Evolutionary conservation across 2,888 invertebrate genomes (phyloP), one percentile per base, ranked within the genome.

Genomic region (Tubulanus polymorphus): DNA sequence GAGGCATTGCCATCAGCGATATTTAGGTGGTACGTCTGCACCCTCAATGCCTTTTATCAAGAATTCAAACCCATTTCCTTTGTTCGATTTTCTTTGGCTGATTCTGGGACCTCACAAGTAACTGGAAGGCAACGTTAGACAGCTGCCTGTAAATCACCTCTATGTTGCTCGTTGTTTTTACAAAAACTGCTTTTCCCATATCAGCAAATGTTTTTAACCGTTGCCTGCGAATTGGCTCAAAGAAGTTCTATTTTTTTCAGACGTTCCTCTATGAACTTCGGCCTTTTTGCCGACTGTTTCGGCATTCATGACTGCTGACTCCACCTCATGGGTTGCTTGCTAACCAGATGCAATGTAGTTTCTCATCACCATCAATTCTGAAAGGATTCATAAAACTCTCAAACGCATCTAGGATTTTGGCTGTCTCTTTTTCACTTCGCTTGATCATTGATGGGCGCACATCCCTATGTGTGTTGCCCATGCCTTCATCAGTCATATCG

Each of bases 371-470:
- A 20, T 49, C 50, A 15, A 41, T 15, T 2, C 20, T 27, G 32
- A 64, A 64, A 30, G 62, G 62, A 47, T 62, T 58, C 6, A 53
- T 49, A 50, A 59, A 64, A n/a, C 59, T 32, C 5, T 32, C 20
- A 15, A 62, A 37, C 12, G 63, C 58, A 12, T 59, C 61, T 12
- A 50, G 26, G 23, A 57, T 51, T n/a, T 48, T 35, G 10, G 12
- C 18, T 1, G 59, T 59, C 15, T 12, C 26, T 12, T 53, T 3
- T 8, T 57, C 63, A 54, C 60, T 55, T 26, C 47, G 56, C 50
- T 47, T 28, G 15, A 62, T 56, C 45, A 64, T 59, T 20, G 56
- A 32, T 15, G 60, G 63, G 1, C 60, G 46, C 5, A 54, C 10
- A 30, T 64, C 61, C 46, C 53, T 30, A 41, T 66, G 64, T 10